Evolutionary conservation across 2,888 invertebrate genomes (phyloP).

Genomic region (Xylota segnis): DNA sequence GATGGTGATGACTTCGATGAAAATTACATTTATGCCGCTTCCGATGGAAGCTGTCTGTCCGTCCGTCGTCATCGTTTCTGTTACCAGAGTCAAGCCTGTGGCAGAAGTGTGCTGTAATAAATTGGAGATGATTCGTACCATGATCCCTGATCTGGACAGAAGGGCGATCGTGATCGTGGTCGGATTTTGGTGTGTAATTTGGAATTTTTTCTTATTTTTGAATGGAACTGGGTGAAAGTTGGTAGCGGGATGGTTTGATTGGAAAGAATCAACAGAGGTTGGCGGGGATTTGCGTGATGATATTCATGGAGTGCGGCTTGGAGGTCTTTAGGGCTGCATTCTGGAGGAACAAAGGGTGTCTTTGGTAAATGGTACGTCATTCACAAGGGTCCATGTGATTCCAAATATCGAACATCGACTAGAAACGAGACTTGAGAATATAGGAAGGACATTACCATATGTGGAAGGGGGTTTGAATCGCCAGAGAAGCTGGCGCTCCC

Average conservation of each 20-base stretch:
- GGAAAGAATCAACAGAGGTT: too few species aligned
- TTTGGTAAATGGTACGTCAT: too few species aligned
- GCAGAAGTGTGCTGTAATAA: slow-evolving; percentile 73
- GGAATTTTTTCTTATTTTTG: neutral
- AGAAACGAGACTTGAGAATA: too few species aligned
- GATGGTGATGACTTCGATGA: slow-evolving; percentile 70
- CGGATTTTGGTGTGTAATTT: slow-evolving; percentile 39
- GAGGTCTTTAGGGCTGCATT: too few species aligned
- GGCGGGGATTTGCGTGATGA: too few species aligned
- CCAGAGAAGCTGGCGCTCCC: too few species aligned
- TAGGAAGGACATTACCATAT: too few species aligned
- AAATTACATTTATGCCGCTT: slow-evolving; percentile 71
- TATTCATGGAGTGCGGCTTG: too few species aligned
- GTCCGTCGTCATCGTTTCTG: slow-evolving; percentile 15
- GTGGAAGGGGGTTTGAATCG: too few species aligned
- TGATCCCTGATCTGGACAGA: slow-evolving; percentile 38
- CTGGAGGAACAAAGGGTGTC: too few species aligned
- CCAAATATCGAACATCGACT: too few species aligned
- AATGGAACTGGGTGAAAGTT: slow-evolving; percentile 26
- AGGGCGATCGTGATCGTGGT: slow-evolving; percentile 38
- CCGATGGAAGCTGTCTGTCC: slow-evolving; percentile 50
- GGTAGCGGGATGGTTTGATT: neutral
- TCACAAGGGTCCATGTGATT: too few species aligned
- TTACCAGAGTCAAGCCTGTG: slow-evolving; percentile 34
- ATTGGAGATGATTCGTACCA: slow-evolving; percentile 42